Conservation (phyloP, 2,888 invertebrate genomes). For the Dryocosmus kuriphilus region DNA sequence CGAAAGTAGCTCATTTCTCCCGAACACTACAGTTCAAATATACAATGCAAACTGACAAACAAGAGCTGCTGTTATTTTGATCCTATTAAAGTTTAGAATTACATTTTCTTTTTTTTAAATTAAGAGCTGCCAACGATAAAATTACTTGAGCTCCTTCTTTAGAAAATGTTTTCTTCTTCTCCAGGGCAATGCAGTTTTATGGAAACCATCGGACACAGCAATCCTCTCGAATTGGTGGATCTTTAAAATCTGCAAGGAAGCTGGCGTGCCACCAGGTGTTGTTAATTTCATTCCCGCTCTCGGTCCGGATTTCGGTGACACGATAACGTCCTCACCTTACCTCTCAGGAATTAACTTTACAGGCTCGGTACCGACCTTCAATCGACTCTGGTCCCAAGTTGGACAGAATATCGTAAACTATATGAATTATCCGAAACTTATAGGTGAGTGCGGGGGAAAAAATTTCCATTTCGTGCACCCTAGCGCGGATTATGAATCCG, state of each 20-base stretch:
- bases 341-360: slow-evolving; percentile 98
- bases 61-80: neutral
- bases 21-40: too few relatives aligned
- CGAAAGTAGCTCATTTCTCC: too few relatives aligned
- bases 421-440: slow-evolving; percentile 93
- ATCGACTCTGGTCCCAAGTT: slow-evolving; percentile 94
- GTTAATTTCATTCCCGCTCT: slow-evolving; percentile 98
- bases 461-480: slow-evolving; percentile 99
- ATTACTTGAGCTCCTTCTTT: neutral
- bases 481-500: slow-evolving; percentile 90
- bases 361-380: slow-evolving; percentile 98
- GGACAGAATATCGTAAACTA: slow-evolving; percentile 92
- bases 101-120: neutral
- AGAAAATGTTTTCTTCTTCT: slow-evolving; percentile 44
- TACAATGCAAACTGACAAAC: neutral
- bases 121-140: too few relatives aligned
- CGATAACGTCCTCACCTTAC: slow-evolving; percentile 90
- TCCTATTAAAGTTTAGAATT: neutral
- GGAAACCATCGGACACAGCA: slow-evolving; percentile 99
- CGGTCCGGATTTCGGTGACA: slow-evolving; percentile 96
- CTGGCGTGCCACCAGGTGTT: slow-evolving; percentile 96
- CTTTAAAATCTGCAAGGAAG: slow-evolving; percentile 95
- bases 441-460: slow-evolving; percentile 99
- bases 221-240: slow-evolving; percentile 96
- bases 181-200: slow-evolving; percentile 97